Evolutionary conservation across 2,113 vertebrate genomes (phyloP).

Genomic region (Limanda limanda): DNA sequence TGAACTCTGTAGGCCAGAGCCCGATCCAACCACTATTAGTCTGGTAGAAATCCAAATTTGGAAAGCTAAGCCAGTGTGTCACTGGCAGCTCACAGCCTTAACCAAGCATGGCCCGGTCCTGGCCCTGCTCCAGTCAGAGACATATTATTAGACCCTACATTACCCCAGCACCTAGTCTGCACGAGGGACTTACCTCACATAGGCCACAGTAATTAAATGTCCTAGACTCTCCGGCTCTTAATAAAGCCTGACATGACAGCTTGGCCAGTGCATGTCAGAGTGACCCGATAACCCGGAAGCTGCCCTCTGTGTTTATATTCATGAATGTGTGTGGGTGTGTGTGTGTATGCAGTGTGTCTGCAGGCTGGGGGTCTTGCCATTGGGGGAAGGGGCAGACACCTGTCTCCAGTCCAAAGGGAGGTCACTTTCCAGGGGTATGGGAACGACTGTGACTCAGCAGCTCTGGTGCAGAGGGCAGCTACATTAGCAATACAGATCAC

Average conservation of each 20-base stretch:
- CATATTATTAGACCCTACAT: conserved; percentile 55
- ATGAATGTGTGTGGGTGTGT: conserved; percentile 1
- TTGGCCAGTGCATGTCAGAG: conserved; percentile 60
- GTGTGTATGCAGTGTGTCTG: conserved; percentile 16
- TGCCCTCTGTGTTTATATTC: conserved; percentile 48
- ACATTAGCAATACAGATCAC: conserved; percentile 60
- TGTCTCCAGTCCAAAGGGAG: conserved; percentile 69
- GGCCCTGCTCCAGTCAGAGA: conserved; percentile 39
- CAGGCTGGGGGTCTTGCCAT: conserved; percentile 34
- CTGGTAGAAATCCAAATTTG: conserved; percentile 20
- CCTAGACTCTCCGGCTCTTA: conserved; percentile 64
- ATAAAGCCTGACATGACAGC: conserved; percentile 73
- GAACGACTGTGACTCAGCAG: conserved; percentile 70
- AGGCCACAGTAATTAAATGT: conserved; percentile 77
- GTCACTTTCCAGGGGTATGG: conserved; percentile 73
- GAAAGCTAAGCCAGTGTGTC: conserved; percentile 39
- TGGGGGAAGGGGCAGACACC: conserved; percentile 71
- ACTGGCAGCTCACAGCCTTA: conserved; percentile 34
- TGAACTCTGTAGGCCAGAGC: not conserved
- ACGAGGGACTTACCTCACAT: conserved; percentile 45
- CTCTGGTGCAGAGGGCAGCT: conserved; percentile 38
- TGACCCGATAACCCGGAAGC: conserved; percentile 69
- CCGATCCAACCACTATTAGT: not conserved
- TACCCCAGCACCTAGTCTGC: conserved; percentile 33
- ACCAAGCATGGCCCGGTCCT: conserved; percentile 25